Base-by-base conservation (phyloP, 2,113 vertebrate species). In the Willisornis vidua region DNA sequence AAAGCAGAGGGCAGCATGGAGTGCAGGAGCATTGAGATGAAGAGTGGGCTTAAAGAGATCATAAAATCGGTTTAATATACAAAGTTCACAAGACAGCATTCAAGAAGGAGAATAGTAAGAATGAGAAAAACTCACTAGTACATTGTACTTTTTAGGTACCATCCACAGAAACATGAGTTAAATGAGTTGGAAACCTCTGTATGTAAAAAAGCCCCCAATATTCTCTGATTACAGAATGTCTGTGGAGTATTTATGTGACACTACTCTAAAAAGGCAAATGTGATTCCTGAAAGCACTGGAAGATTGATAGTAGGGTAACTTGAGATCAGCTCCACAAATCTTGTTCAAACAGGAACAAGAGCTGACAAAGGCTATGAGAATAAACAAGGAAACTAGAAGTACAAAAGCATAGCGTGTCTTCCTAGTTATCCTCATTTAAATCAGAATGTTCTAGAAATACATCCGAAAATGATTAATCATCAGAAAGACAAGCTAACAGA, bases 31-130 rank as follows among this genome's bases (percentile, higher is more conserved):
- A 59, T 28, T 3, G 1, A 24, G 9, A 35, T 68, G 26, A 22
- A 87, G 35, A 59, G 19, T 8, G 35, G 20, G 19, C 18, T 43
- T 48, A 61, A 81, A 73, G 10, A 80, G 46, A 52, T 4, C 22
- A 19, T 39, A 55, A 79, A 86, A 72, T 10, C 66, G 4, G 23
- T 65, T 0, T 0, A 74, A 62, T 33, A 4, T 41, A 41, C 15
- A 17, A 59, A 65, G 23, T 70, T 57, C 29, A 73, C 5, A 91
- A n/a, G 37, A 52, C 4, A 66, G 31, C 37, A 70, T 45, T 52
- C 31, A 52, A 61, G 49, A 76, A 68, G 6, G 29, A 19, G 23
- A 70, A 84, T n/a, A 10, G 24, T 39, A 73, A 79, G 39, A 52
- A 45, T 24, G 61, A 85, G 55, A 72, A 68, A 85, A 91, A 16